Percentiles rank a stretch among this genome's conserved stretches.
Conservation (phyloP, 2,113 vertebrate species). For the Phaethornis superciliosus region DNA sequence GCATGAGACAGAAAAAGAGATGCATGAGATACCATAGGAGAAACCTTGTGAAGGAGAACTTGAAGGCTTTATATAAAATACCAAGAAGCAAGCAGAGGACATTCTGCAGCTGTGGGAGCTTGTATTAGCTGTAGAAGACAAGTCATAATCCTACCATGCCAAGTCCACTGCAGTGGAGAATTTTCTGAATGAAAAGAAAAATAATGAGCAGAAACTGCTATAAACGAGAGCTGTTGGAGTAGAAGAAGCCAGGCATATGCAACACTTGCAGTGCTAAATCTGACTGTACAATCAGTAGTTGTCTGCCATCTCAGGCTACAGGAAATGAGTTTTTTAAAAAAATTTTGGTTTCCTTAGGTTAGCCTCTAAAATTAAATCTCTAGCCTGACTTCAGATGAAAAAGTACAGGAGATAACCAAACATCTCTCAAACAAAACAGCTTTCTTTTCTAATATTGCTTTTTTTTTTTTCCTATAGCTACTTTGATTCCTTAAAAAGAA, state of each 20-base stretch:
- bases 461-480: neutral
- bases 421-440: neutral
- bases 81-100: neutral
- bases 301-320: neutral
- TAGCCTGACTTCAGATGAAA: neutral
- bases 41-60: neutral
- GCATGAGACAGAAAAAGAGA: neutral
- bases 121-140: neutral
- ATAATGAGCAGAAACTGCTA: neutral
- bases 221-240: neutral
- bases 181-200: neutral
- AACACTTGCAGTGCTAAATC: accelerated
- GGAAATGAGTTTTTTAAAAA: neutral
- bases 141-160: neutral
- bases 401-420: neutral
- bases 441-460: neutral
- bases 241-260: accelerated
- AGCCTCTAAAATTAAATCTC: neutral
- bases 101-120: neutral
- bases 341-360: neutral
- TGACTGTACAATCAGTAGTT: neutral
- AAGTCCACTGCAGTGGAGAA: neutral
- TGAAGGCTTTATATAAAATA: neutral
- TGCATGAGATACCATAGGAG: neutral
- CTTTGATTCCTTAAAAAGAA: neutral